Base-by-base conservation (phyloP, 2,888 invertebrate species). In the Diplolepis rosae region DNA sequence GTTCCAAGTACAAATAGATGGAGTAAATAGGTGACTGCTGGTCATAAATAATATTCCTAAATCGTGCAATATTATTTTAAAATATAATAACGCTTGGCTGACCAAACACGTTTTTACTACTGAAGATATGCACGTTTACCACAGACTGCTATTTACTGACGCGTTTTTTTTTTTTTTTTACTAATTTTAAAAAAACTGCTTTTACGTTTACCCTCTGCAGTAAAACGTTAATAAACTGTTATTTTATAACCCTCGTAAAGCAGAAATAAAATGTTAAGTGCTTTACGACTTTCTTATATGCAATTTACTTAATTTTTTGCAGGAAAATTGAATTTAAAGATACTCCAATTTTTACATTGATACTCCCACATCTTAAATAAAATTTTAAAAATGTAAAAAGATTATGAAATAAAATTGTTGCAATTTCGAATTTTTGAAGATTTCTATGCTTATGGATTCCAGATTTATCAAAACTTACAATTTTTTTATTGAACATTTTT, bases 61-160 rank as follows among this genome's bases (percentile, higher is more conserved):
- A 18, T 9, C 45, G 6, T 45, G 18, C 45, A 45, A 45, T 18
- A 45, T 45, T 45, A n/a, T n/a, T n/a, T n/a, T n/a, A n/a, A n/a
- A n/a, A 42, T 42, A 18, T 45, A 18, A 45, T 45, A 9, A 45
- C 71, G 75, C 75, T 71, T 73, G 75, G 71, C 75, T 69, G 75
- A 66, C 74, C 74, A 66, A 72, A 76, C 69, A 74, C 73, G 69
- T 72, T 69, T 68, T 72, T 74, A 73, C 76, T 71, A 73, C 76
- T 73, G 68, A 3, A 6, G 18, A 45, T 45, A 45, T 45, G 45
- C 18, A 18, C 18, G 6, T 45, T 45, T 45, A 45, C 7, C 45
- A 18, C 9, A 45, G 45, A 45, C 39, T 42, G 7, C 7, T 45
- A 45, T 45, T 45, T 45, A 45, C n/a, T n/a, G n/a, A n/a, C n/a